Conservation (phyloP, 2,113 vertebrate genomes). For the Melanerpes formicivorus region DNA sequence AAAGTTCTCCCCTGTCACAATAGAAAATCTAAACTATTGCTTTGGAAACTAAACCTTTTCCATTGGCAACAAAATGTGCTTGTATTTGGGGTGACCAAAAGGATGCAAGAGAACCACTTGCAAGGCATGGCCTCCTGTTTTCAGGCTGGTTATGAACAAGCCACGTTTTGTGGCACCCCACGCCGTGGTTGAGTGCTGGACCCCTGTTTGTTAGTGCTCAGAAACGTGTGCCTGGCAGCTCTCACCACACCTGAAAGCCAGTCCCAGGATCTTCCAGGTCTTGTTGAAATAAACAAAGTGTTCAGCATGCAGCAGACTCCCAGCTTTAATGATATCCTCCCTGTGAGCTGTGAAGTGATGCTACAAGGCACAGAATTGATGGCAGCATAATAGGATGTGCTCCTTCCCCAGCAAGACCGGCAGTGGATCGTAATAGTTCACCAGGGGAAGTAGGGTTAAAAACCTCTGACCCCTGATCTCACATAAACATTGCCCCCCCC, state of each 20-base stretch:
- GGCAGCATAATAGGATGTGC: slow-evolving; percentile 43
- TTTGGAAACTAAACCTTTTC: neutral
- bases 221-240: neutral
- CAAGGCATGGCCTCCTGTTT: neutral
- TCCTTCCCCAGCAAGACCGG: slow-evolving; percentile 47
- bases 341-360: slow-evolving; percentile 41
- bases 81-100: neutral
- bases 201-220: neutral
- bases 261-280: slow-evolving; percentile 28
- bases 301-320: neutral
- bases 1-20: neutral
- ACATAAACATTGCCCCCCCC: slow-evolving; percentile 33
- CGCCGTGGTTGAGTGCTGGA: neutral
- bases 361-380: slow-evolving; percentile 36
- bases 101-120: neutral
- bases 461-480: slow-evolving; percentile 69
- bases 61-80: neutral
- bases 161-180: neutral
- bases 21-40: neutral
- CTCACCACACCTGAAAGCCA: slow-evolving; percentile 3
- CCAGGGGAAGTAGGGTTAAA: slow-evolving; percentile 63
- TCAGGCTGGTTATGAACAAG: neutral
- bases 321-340: slow-evolving; percentile 40
- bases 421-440: slow-evolving; percentile 58
- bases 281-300: slow-evolving; percentile 33